A percentile compares a stretch with the other conserved stretches of the same genome.
Evolutionary conservation across 2,888 invertebrate species (phyloP).

Genomic region (Masnerella sp.): DNA sequence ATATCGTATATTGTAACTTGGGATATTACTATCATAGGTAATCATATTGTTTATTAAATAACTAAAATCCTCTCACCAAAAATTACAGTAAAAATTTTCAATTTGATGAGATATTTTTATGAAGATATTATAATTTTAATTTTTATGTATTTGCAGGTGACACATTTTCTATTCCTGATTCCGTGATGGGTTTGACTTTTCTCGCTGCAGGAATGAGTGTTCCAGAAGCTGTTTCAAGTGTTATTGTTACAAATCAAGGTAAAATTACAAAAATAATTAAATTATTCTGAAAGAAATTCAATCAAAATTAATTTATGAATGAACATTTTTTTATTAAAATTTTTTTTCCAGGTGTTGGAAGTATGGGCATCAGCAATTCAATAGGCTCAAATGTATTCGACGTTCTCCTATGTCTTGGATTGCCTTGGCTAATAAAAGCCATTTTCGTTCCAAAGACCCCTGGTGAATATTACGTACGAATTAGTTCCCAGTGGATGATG

Average conservation of each 20-base stretch:
- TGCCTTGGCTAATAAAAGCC: constrained; percentile 88
- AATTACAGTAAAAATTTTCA: background rate
- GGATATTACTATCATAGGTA: background rate
- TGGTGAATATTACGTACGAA: constrained; percentile 82
- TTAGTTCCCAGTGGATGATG: constrained; percentile 87
- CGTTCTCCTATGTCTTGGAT: constrained; percentile 81
- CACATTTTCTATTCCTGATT: constrained; percentile 83
- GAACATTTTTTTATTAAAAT: background rate
- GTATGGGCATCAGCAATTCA: background rate
- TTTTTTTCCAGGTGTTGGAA: background rate
- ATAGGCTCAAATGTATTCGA: background rate
- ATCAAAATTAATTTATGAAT: background rate
- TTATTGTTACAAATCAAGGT: constrained; percentile 90
- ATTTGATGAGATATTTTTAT: background rate
- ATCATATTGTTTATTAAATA: background rate
- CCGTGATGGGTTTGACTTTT: constrained; percentile 91
- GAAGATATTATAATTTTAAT: background rate
- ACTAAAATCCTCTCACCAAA: no score
- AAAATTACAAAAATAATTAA: constrained; percentile 51
- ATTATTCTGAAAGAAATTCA: background rate
- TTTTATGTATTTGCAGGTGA: constrained; percentile 23
- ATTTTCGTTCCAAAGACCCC: constrained; percentile 81
- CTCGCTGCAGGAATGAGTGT: constrained; percentile 91
- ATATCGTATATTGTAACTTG: background rate
- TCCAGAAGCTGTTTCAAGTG: constrained; percentile 91